Conservation (phyloP, 2,888 invertebrate genomes). For the Epistrophe grossulariae region DNA sequence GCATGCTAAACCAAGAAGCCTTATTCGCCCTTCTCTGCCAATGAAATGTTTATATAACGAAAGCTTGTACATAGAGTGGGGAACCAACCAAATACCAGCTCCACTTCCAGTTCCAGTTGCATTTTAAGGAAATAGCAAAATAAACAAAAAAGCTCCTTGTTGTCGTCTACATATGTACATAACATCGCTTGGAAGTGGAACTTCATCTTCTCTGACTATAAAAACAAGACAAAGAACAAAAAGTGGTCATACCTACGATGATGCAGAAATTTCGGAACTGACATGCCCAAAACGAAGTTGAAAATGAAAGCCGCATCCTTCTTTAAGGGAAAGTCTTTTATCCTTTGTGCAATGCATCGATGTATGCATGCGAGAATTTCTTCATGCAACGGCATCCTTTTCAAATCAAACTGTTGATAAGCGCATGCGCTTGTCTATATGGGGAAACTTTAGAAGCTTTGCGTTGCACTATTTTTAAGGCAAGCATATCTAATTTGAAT, state of each 20-base stretch:
- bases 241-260: not conserved
- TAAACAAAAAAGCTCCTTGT: constrained; percentile 49
- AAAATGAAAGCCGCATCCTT: constrained; percentile 40
- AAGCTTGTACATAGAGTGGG: constrained; percentile 48
- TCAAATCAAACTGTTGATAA: not conserved
- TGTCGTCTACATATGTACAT: not conserved
- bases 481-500: constrained; percentile 26
- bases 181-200: not conserved
- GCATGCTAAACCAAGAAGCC: constrained; percentile 42
- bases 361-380: constrained; percentile 55
- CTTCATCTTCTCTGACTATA: constrained; percentile 19
- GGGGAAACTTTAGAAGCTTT: constrained; percentile 61
- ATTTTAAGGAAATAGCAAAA: constrained; percentile 40
- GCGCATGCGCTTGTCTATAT: constrained; percentile 64
- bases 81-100: constrained; percentile 60
- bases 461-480: constrained; percentile 50
- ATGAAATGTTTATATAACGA: constrained; percentile 64
- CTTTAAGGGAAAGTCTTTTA: constrained; percentile 52
- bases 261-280: constrained; percentile 46
- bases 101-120: constrained; percentile 67
- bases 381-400: constrained; percentile 45
- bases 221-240: constrained; percentile 25
- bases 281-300: constrained; percentile 31
- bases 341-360: constrained; percentile 65
- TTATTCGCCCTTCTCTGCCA: constrained; percentile 58